Evolutionary conservation across 2,888 invertebrate genomes (phyloP).

Genomic region (Leucophora obtusa): DNA sequence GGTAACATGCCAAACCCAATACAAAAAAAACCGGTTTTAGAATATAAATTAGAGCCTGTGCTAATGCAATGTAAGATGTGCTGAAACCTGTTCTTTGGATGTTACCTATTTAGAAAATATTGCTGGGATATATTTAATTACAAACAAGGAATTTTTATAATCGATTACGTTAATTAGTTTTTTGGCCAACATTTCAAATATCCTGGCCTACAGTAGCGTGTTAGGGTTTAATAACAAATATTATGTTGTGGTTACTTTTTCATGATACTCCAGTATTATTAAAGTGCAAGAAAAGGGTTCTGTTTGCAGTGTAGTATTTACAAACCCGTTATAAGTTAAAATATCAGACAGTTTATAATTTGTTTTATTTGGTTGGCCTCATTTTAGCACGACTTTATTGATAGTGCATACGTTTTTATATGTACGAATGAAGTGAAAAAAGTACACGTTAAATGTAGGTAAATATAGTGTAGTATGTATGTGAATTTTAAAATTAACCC

Average conservation of each 20-base stretch:
- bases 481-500: conserved; percentile 2
- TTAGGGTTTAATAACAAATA: conserved; percentile 2
- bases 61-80: too few relatives aligned
- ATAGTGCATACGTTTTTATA: conserved; percentile 25
- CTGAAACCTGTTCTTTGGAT: too few relatives aligned
- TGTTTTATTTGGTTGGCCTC: conserved; percentile 57
- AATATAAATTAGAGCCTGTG: too few relatives aligned
- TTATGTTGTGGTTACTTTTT: neutral
- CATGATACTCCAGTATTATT: neutral
- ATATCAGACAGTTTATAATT: conserved; percentile 1
- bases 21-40: too few relatives aligned
- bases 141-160: too few relatives aligned
- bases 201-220: neutral
- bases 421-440: neutral
- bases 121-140: too few relatives aligned
- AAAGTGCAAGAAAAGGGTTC: conserved; percentile 26
- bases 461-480: too few relatives aligned
- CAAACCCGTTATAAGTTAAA: conserved; percentile 28
- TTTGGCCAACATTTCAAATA: too few relatives aligned
- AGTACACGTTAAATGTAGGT: neutral
- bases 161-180: too few relatives aligned
- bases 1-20: too few relatives aligned
- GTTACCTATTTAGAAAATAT: too few relatives aligned
- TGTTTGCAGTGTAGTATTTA: neutral
- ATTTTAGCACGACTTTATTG: conserved; percentile 62